Evolutionary conservation across 2,797 vertebrate genomes (phyloP).

Genomic region (Hypotaenidia okinawae): DNA sequence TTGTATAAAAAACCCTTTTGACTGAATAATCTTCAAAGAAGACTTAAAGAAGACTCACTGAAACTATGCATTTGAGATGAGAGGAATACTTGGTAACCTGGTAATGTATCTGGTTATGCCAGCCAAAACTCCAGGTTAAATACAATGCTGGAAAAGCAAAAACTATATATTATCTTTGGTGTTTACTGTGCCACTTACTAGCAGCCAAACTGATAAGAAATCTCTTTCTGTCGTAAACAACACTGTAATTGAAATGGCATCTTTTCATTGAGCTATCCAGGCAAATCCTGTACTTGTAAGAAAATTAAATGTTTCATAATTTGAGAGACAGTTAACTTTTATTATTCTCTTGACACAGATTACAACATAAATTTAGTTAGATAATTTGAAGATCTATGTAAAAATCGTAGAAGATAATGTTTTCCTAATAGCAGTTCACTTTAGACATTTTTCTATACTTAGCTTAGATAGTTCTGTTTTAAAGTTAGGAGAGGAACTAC

Average conservation of each 20-base stretch:
- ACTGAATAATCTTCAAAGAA: background rate
- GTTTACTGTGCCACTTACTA: background rate
- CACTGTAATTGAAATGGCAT: background rate
- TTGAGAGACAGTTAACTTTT: background rate
- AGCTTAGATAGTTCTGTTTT: background rate
- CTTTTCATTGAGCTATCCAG: background rate
- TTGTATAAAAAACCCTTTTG: background rate
- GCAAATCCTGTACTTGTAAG: slow-evolving; percentile 34
- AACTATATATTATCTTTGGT: background rate
- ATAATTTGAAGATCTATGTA: slow-evolving; percentile 12
- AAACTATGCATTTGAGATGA: background rate
- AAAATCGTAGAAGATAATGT: slow-evolving; percentile 10
- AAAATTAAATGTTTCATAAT: slow-evolving; percentile 20
- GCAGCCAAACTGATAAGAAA: background rate
- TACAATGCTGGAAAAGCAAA: background rate
- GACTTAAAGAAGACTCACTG: background rate
- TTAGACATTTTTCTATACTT: background rate
- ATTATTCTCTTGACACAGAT: slow-evolving; percentile 5
- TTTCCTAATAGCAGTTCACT: slow-evolving; percentile 8
- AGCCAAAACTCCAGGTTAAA: background rate
- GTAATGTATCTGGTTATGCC: background rate
- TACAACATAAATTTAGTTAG: background rate
- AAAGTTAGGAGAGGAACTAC: background rate
- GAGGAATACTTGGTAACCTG: background rate
- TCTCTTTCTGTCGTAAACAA: background rate